Base-by-base conservation (phyloP, 2,113 vertebrate species). In the Hepsetus odoe region DNA sequence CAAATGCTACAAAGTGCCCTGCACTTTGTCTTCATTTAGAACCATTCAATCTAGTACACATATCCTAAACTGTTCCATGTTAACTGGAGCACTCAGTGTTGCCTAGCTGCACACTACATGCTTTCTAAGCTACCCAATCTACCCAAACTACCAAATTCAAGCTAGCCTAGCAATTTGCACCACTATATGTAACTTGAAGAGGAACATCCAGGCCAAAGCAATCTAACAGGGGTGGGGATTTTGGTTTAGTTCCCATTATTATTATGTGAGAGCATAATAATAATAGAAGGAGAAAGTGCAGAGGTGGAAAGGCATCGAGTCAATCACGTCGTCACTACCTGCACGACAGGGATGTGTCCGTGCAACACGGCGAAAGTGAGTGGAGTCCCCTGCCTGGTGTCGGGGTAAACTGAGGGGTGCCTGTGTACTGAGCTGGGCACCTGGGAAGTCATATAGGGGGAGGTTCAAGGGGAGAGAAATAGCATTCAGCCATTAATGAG, bases 331-430 rank as follows among this genome's bases (percentile, higher is more conserved):
- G 62, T 91, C 89, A 90, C 91, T 93, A 99, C 98, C 97, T 98
- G 98, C 91, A 98, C 98, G 91, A 98, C 96, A 93, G 98, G 96
- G 94, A 98, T 94, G 94, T 99, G 97, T 95, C 98, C 97, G 92
- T 98, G 96, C 90, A 99, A 96, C 93, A 99, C 97, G 92, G 97
- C 97, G 93, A 99, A 98, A 89, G 96, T 98, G 94, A 99, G 94
- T 86, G 98, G 95, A 82, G 98, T 98, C 97, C 96, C 98, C 93
- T 98, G 97, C 93, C 97, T 96, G 88, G 96, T 98, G 94, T 99
- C 98, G 10, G 96, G 96, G 90, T 98, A 97, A 94, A 99, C 95
- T 92, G 97, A 99, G 93, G 97, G 98, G 93, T 96, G 96, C 95
- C 97, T 98, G 95, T 97, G 95, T 94, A 97, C 95, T 93, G 97